These are phyloP conservation scores for Caenorhabditis brenneri DNA, from an alignment of 1,140 invertebrate species.

Conservation along the genomic window DNA sequence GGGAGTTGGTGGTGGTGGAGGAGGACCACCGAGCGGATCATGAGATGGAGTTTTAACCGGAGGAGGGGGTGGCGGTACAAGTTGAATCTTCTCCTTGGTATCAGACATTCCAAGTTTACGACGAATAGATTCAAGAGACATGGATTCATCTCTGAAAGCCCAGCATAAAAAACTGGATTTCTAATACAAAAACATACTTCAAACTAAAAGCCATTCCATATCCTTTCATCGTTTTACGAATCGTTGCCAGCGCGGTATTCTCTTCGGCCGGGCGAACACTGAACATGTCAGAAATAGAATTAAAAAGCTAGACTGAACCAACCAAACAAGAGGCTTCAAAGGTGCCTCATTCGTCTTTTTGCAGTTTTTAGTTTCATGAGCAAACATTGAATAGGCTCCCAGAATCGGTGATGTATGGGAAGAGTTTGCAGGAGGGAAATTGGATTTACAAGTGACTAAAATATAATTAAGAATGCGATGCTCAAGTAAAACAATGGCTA, in stretches of 20 bases:
- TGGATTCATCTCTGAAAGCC: background rate
- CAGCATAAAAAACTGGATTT: background rate
- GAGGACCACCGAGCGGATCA: background rate
- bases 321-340: background rate
- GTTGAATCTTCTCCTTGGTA: background rate
- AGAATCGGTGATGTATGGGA: background rate
- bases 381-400: background rate
- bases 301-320: background rate
- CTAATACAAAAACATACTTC: background rate
- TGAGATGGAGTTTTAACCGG: background rate
- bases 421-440: background rate
- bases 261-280: background rate
- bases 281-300: background rate
- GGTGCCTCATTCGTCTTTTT: background rate
- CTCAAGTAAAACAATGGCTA: too few relatives aligned
- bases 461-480: background rate
- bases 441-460: background rate
- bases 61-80: background rate
- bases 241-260: background rate
- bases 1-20: background rate
- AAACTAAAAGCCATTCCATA: constrained; percentile 2
- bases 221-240: constrained; percentile 19
- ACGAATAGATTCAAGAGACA: constrained; percentile 21
- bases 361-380: background rate
- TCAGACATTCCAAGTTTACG: background rate